Evolutionary conservation across 2,797 vertebrate species (phyloP).

Genomic region (Gephyroberyx darwinii): DNA sequence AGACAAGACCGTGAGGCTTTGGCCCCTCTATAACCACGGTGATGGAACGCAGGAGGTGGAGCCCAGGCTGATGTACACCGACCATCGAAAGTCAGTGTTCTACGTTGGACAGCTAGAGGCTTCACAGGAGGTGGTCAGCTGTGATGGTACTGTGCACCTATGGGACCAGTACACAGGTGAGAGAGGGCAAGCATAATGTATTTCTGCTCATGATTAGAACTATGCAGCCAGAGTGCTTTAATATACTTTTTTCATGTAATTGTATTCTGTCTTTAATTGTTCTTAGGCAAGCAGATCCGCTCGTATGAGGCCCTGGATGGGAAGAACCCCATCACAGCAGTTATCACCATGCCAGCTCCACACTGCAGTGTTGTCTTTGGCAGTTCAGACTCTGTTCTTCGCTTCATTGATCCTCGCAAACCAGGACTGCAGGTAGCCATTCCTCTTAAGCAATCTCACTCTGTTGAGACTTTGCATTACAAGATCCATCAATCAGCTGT

Average conservation of each 20-base stretch:
- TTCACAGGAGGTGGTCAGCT: slow-evolving; percentile 94
- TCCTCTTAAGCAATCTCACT: slow-evolving; percentile 26
- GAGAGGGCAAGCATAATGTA: neutral
- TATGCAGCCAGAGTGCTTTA: neutral
- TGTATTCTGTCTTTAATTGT: slow-evolving; percentile 14
- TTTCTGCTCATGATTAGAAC: neutral
- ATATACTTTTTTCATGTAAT: too few species aligned
- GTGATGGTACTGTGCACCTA: slow-evolving; percentile 93
- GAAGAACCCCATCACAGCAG: slow-evolving; percentile 93
- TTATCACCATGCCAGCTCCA: slow-evolving; percentile 93
- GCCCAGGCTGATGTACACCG: slow-evolving; percentile 85
- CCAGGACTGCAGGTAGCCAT: slow-evolving; percentile 92
- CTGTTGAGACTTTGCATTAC: slow-evolving; percentile 10
- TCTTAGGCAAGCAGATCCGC: slow-evolving; percentile 90
- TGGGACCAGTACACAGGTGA: slow-evolving; percentile 98
- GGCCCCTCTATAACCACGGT: slow-evolving; percentile 95
- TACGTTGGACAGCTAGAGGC: slow-evolving; percentile 92
- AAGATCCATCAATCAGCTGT: slow-evolving; percentile 12
- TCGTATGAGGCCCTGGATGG: slow-evolving; percentile 90
- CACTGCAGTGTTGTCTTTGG: slow-evolving; percentile 92
- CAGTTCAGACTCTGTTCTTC: slow-evolving; percentile 93
- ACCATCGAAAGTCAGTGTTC: slow-evolving; percentile 95
- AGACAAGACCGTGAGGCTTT: slow-evolving; percentile 94
- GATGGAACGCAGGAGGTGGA: slow-evolving; percentile 91
- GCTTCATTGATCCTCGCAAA: slow-evolving; percentile 96